Evolutionary conservation across 2,113 vertebrate genomes (phyloP), one percentile per base, ranked within the genome.

Genomic region (Panthera uncia): DNA sequence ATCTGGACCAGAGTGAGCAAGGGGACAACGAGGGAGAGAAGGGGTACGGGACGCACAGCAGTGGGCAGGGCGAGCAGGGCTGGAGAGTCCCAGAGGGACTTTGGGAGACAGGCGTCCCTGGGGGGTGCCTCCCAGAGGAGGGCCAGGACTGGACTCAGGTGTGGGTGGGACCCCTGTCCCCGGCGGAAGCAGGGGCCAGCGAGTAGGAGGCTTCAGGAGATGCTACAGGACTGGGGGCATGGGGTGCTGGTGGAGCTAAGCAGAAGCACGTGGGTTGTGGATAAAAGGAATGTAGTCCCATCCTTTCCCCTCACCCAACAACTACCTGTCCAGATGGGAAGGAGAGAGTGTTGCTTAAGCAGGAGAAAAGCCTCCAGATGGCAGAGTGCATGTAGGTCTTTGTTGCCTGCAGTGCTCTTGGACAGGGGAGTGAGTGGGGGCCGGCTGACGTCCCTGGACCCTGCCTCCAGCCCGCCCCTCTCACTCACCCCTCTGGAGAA

Each of bases 21-120:
- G 87, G 74, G 88, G 29, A 13, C 41, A 38, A 81, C 0, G 5
- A 23, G 27, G 11, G 69, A 38, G 50, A 38, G 2, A 38, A 68
- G 31, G 3, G 10, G 25, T 8, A 11, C 8, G 36, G 52, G 9
- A 3, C 7, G 27, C 31, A 2, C 6, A 7, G n/a, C 6, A 0
- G 5, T 1, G 4, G 6, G 15, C 29, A 25, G 29, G n/a, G 25
- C 0, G 0, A 12, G 21, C 36, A 41, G 92, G 69, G 5, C 66
- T 9, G 0, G 4, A 31, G 38, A 65, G 61, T 36, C 15, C 50
- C 29, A 1, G 57, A 18, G 81, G 36, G 92, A 36, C 61, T n/a
- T 73, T 16, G 61, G 88, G 79, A 74, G 50, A 63, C 13, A 52
- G 66, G 61, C 14, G 13, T 36, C 68, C 88, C 45, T 7, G 3